Evolutionary conservation across 2,797 vertebrate species (phyloP).

Genomic region (Premnoplex brunnescens): DNA sequence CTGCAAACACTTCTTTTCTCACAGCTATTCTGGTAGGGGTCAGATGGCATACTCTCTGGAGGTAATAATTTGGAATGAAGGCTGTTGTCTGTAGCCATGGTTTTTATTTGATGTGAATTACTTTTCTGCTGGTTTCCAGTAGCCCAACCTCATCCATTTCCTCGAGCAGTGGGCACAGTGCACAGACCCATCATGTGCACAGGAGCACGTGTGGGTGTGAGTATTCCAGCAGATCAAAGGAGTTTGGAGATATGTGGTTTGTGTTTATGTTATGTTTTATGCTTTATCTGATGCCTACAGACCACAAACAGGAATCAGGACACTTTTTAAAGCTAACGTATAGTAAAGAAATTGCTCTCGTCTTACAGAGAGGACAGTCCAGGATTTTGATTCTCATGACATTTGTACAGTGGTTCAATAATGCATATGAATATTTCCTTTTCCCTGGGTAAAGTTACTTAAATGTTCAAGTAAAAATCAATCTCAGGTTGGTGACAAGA

Average conservation of each 20-base stretch:
- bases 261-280: too few species aligned
- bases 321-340: background rate
- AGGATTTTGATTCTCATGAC: background rate
- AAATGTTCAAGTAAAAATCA: background rate
- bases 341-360: background rate
- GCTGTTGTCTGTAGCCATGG: background rate
- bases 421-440: background rate
- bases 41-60: background rate
- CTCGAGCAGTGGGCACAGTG: background rate
- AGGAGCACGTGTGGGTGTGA: accelerated
- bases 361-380: background rate
- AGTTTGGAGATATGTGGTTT: background rate
- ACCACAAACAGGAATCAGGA: background rate
- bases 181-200: accelerated
- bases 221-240: background rate
- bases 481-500: background rate
- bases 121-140: background rate
- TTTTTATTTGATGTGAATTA: background rate
- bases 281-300: background rate
- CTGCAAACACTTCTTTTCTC: background rate
- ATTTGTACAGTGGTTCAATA: background rate
- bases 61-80: background rate
- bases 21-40: background rate
- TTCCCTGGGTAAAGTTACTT: background rate
- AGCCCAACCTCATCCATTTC: background rate